Conservation (phyloP, 2,888 invertebrate species). For the Leucoma salicis region DNA sequence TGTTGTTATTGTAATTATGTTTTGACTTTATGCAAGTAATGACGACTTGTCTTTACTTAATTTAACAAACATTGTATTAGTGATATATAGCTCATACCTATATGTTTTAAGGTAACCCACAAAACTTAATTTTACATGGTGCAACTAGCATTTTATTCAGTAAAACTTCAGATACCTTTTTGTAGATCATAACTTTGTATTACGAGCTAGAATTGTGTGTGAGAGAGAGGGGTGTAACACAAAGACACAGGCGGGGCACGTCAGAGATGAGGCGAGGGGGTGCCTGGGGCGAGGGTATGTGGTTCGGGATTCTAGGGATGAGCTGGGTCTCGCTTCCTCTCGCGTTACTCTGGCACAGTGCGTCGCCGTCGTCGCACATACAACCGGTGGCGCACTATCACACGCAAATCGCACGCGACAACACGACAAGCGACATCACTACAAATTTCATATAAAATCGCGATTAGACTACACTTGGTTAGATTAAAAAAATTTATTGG, state of each 20-base stretch:
- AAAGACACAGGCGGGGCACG: constrained; percentile 67
- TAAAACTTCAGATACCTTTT: too few species aligned
- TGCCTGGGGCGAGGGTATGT: constrained; percentile 75
- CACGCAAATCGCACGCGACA: constrained; percentile 40
- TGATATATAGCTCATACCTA: too few species aligned
- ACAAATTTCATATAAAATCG: constrained; percentile 7
- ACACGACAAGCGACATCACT: constrained; percentile 37
- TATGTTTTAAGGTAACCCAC: too few species aligned
- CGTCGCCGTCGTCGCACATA: constrained; percentile 73
- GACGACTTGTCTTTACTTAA: constrained; percentile 15
- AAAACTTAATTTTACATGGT: too few species aligned
- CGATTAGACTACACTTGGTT: not conserved
- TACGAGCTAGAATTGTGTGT: constrained; percentile 59
- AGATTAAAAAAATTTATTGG: too few species aligned
- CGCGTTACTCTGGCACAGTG: constrained; percentile 74
- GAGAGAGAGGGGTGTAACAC: constrained; percentile 75
- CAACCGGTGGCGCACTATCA: constrained; percentile 45
- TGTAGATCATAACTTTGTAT: constrained; percentile 65
- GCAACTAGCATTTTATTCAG: too few species aligned
- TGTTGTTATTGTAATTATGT: constrained; percentile 46
- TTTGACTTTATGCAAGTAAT: constrained; percentile 28
- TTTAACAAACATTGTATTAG: too few species aligned
- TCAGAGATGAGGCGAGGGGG: constrained; percentile 51
- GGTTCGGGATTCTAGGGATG: constrained; percentile 83
- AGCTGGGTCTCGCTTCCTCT: constrained; percentile 79